phyloP scores from a whole-genome alignment of 2,113 vertebrate species.

The Oceanites oceanicus region DNA sequence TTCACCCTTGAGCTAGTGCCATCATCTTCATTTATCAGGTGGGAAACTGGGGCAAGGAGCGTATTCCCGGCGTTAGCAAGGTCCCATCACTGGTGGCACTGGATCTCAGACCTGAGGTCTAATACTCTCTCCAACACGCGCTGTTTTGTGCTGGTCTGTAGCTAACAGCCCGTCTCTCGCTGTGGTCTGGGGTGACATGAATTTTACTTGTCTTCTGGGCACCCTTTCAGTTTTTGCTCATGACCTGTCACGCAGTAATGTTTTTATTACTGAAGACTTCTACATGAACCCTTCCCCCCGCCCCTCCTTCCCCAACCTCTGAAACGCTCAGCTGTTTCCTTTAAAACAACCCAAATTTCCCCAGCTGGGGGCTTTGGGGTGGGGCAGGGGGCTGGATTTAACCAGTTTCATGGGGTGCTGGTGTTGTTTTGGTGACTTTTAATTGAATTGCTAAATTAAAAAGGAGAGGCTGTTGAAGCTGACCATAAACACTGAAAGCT shows the following conservation, averaged over 20 bases:
- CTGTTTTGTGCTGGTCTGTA: background rate
- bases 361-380: background rate
- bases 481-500: background rate
- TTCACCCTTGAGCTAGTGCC: background rate
- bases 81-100: rapidly evolving
- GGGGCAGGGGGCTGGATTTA: background rate
- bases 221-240: background rate
- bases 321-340: background rate
- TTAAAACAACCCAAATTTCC: background rate
- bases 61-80: rapidly evolving
- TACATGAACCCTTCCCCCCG: background rate
- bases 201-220: background rate
- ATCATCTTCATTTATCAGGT: rapidly evolving
- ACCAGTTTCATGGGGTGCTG: background rate
- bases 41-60: background rate
- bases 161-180: background rate
- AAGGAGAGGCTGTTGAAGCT: background rate
- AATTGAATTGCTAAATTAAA: background rate
- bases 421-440: background rate
- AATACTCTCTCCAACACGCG: rapidly evolving
- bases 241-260: background rate
- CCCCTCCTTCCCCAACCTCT: background rate
- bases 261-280: background rate
- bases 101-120: background rate
- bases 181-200: background rate